These are phyloP conservation scores for Papilio glaucus DNA, from an alignment of 1,140 invertebrate genomes.

Conservation along the genomic window DNA sequence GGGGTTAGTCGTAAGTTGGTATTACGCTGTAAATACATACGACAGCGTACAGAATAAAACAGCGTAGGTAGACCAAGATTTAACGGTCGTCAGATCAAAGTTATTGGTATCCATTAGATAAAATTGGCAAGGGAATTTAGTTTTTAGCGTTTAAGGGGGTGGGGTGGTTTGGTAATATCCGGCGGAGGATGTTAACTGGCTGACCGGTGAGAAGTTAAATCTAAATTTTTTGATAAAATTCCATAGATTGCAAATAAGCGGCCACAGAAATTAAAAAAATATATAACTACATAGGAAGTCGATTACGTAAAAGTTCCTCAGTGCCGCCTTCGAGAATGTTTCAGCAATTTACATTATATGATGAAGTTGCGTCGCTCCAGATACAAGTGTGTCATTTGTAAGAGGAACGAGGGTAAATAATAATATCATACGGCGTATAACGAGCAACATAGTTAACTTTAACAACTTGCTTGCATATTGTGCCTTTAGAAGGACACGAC, in stretches of 20 bases:
- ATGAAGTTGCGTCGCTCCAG: neutral
- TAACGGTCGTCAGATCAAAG: too few species aligned
- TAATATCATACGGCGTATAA: constrained; percentile 2
- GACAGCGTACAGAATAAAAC: too few species aligned
- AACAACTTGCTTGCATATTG: neutral
- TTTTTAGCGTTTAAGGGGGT: too few species aligned
- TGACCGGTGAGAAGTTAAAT: too few species aligned
- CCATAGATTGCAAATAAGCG: neutral
- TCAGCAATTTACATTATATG: neutral
- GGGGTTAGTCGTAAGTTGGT: too few species aligned
- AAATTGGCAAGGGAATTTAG: too few species aligned
- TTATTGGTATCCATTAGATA: too few species aligned
- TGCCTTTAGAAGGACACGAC: neutral
- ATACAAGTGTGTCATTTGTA: constrained; percentile 1
- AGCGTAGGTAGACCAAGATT: too few species aligned
- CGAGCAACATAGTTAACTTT: constrained; percentile 15
- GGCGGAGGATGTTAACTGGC: too few species aligned
- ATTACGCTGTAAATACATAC: too few species aligned
- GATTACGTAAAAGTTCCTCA: neutral
- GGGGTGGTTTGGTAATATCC: too few species aligned
- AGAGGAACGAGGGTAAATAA: constrained; percentile 3
- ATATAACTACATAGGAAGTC: neutral
- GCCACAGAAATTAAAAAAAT: neutral
- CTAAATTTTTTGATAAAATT: neutral
- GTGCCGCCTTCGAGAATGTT: neutral